Evolutionary conservation across 1,140 invertebrate genomes (phyloP), one percentile per base, ranked within the genome.

Genomic region (Hesperophylax magnus): DNA sequence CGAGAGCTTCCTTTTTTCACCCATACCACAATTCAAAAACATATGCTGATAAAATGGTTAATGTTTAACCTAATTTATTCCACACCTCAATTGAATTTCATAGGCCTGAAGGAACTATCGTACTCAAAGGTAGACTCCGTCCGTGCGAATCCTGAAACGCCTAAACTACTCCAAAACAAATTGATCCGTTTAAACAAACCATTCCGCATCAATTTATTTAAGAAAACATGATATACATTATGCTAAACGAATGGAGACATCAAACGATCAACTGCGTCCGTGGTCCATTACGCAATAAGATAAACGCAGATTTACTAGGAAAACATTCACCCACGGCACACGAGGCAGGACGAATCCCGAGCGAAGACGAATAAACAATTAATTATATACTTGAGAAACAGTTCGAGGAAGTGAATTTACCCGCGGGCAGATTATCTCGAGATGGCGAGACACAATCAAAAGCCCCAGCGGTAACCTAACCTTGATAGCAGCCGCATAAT

Each of bases 271-370:
- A 47, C 74, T 22, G 27, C 47, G 65, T 53, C 65, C 56, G 54
- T 24, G 27, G 63, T 22, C 24, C 27, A 63, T 80, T 75, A 80
- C 79, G 79, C 79, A 80, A 80, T 80, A 71, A 54, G 79, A 80
- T 75, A 39, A 58, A 31, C 53, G 14, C 20, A 63, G 54, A 61
- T 75, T 74, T 52, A 63, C 47, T 75, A 34, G 79, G 79, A 72
- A 80, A 80, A 80, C 79, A 80, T 24, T 17, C 69, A 54, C 79
- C 79, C 79, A 80, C 79, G n/a, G n/a, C n/a, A n/a, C 3, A 20
- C 8, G 27, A 39, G 52, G 58, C 24, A n/a, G 34, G 15, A 20
- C 67, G 31, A n/a, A 47, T 71, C 11, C 14, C 67, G 67, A 31
- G 20, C 24, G 17, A 27, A 67, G 34, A 67, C 24, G 34, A 18